Percentiles rank a stretch among this genome's conserved stretches.
Evolutionary conservation across 2,113 vertebrate species (phyloP).

Genomic region (rabbit (Oryctolagus cuniculus)): DNA sequence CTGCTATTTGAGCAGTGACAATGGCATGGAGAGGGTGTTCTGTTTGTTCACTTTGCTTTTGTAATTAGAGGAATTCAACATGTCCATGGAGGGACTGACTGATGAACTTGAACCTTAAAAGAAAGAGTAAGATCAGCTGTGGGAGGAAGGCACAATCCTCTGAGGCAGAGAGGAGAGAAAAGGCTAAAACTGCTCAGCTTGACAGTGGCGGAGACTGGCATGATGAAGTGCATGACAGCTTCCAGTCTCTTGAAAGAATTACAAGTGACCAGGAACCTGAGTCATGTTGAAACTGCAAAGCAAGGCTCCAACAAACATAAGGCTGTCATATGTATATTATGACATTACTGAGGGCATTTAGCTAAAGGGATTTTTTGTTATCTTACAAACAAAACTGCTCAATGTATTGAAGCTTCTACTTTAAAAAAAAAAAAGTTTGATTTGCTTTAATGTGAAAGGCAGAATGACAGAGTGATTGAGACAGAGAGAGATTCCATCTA

Average conservation of each 20-base stretch:
- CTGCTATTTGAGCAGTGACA: neutral
- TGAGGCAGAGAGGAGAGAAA: neutral
- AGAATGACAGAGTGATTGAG: too few species aligned
- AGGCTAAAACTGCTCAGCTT: neutral
- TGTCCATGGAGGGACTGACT: neutral
- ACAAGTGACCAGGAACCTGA: neutral
- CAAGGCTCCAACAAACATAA: neutral
- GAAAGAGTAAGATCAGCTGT: neutral
- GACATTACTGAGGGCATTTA: neutral
- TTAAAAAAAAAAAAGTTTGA: too few species aligned
- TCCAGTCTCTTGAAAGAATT: neutral
- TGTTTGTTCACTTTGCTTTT: neutral
- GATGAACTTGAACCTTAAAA: neutral
- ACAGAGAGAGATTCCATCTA: too few species aligned
- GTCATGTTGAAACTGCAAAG: neutral
- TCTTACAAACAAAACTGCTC: slow-evolving; percentile 3
- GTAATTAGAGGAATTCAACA: neutral
- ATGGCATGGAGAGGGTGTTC: too few species aligned
- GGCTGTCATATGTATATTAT: neutral
- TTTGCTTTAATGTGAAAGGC: too few species aligned
- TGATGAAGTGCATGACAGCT: neutral
- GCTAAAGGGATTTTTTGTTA: neutral
- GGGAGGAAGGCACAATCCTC: neutral
- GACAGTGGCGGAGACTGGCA: neutral
- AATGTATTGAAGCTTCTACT: neutral